Conservation (phyloP, 1,140 invertebrate genomes). For the Pachyrhynchus sulphureomaculatus region DNA sequence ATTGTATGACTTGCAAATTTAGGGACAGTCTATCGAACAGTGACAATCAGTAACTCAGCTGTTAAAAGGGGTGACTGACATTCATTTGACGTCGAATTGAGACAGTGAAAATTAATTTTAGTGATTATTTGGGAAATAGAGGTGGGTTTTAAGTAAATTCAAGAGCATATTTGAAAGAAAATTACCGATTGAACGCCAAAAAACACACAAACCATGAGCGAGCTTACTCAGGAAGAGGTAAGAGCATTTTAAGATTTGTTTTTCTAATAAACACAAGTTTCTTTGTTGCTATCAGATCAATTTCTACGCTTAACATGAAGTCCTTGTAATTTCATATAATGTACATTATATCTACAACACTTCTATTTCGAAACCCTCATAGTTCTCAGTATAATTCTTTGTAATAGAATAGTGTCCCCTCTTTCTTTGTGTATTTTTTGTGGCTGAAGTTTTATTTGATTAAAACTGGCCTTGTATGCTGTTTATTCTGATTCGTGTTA, state of each 20-base stretch:
- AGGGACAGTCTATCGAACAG: slow-evolving; percentile 25
- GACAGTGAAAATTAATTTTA: slow-evolving; percentile 34
- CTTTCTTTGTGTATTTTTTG: too few relatives aligned
- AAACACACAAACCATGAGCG: slow-evolving; percentile 58
- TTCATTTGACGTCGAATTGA: slow-evolving; percentile 41
- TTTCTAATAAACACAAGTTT: slow-evolving; percentile 23
- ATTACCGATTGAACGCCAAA: not conserved
- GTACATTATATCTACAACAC: not conserved
- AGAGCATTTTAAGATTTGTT: slow-evolving; percentile 41
- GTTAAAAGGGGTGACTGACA: slow-evolving; percentile 47
- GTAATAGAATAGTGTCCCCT: too few relatives aligned
- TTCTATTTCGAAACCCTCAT: too few relatives aligned
- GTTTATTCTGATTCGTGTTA: not conserved
- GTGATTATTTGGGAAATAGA: slow-evolving; percentile 30
- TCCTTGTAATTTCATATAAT: not conserved
- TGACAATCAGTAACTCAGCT: slow-evolving; percentile 42
- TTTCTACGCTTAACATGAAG: slow-evolving; percentile 1
- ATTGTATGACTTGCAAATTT: slow-evolving; percentile 34
- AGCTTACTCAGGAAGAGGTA: slow-evolving; percentile 75
- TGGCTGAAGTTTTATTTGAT: too few relatives aligned
- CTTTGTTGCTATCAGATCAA: slow-evolving; percentile 25
- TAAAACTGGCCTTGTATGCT: too few relatives aligned
- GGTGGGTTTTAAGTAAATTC: slow-evolving; percentile 6
- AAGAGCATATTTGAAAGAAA: not conserved
- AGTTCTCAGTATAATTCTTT: too few relatives aligned